These are phyloP conservation scores for Phainopepla nitens DNA, from an alignment of 2,113 vertebrate species.

Conservation along the genomic window DNA sequence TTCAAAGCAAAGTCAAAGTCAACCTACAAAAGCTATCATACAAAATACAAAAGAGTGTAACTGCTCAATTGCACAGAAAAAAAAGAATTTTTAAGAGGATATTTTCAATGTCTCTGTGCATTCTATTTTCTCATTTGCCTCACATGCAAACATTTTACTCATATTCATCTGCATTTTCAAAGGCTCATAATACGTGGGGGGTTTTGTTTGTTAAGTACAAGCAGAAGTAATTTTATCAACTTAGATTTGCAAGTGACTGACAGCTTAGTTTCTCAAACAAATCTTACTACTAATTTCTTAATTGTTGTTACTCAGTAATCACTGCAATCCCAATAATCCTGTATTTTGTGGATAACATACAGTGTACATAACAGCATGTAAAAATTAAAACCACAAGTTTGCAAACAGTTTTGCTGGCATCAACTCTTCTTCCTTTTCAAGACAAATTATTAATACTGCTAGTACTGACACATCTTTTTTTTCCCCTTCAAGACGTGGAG, in stretches of 20 bases:
- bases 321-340: background rate
- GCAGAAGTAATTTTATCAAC: background rate
- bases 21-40: background rate
- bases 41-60: background rate
- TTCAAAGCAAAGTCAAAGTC: background rate
- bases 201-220: background rate
- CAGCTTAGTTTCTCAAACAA: background rate
- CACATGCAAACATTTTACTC: background rate
- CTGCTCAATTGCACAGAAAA: background rate
- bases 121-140: background rate
- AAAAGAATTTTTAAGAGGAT: rapidly evolving
- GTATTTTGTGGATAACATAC: background rate
- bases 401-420: background rate
- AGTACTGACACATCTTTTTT: background rate
- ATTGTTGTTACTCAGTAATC: background rate
- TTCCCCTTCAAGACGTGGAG: background rate
- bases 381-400: background rate
- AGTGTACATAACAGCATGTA: background rate
- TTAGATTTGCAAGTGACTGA: background rate
- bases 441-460: background rate
- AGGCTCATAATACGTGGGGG: background rate
- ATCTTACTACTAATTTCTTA: background rate
- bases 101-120: background rate
- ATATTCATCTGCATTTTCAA: background rate
- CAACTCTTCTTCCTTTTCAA: background rate